phyloP scores from a whole-genome alignment of 2,797 vertebrate genomes.

The Podargus strigoides region DNA sequence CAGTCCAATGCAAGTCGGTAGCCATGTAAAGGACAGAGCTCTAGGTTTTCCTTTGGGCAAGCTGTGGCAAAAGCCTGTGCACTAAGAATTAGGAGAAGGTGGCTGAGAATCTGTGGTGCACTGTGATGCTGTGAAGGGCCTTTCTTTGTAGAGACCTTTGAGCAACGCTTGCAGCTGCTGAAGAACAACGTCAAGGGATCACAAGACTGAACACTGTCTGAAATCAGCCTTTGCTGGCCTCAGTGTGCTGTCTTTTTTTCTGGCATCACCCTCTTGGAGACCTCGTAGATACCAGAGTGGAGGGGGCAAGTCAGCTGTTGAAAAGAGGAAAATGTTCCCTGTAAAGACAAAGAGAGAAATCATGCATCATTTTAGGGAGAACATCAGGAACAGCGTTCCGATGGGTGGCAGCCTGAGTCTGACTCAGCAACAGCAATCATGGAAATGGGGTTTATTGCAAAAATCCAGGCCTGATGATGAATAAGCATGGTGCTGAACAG shows the following conservation, averaged over 20 bases:
- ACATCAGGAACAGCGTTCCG: neutral
- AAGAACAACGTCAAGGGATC: neutral
- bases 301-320: neutral
- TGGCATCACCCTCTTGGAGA: neutral
- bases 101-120: accelerated
- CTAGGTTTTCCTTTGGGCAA: neutral
- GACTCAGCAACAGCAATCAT: neutral
- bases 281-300: neutral
- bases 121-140: neutral
- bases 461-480: neutral
- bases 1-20: neutral
- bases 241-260: neutral
- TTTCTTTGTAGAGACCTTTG: neutral
- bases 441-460: accelerated
- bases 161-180: neutral
- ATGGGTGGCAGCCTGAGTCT: neutral
- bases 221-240: neutral
- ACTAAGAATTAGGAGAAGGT: neutral
- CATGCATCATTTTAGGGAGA: neutral
- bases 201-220: neutral
- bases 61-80: neutral
- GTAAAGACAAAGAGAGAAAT: neutral
- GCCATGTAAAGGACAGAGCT: neutral
- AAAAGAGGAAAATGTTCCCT: neutral
- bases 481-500: neutral